These are phyloP conservation scores for Bilobella aurantiaca DNA, from an alignment of 1,140 invertebrate genomes.

Conservation along the genomic window DNA sequence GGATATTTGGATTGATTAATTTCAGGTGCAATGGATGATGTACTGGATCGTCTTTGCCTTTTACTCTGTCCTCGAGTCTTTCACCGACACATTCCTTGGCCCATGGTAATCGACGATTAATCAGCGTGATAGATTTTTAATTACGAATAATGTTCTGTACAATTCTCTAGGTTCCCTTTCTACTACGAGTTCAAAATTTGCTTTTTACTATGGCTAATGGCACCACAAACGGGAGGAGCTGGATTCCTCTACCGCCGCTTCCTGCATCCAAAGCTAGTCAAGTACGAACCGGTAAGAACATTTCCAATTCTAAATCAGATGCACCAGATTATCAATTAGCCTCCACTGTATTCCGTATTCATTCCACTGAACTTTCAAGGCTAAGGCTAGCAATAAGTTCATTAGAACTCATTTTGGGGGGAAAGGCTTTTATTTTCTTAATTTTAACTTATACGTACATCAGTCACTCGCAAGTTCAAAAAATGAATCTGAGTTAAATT, in stretches of 20 bases:
- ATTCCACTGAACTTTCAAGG: too few relatives aligned
- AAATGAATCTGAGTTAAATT: too few relatives aligned
- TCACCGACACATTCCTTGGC: conserved; percentile 90
- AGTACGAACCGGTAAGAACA: conserved; percentile 65
- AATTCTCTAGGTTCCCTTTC: conserved; percentile 73
- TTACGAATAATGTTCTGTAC: background rate
- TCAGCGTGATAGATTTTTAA: conserved; percentile 15
- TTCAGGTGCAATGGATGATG: conserved; percentile 99
- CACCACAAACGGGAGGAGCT: conserved; percentile 90
- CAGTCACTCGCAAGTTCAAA: too few relatives aligned
- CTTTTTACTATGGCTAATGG: conserved; percentile 90
- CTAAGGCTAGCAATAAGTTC: too few relatives aligned
- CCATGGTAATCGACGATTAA: conserved; percentile 61
- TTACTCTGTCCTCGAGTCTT: conserved; percentile 88
- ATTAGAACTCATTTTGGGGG: too few relatives aligned
- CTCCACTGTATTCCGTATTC: too few relatives aligned
- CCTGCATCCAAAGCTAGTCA: conserved; percentile 82
- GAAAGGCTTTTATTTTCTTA: too few relatives aligned
- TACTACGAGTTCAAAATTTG: conserved; percentile 99
- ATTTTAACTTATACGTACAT: too few relatives aligned
- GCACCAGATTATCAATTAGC: too few relatives aligned
- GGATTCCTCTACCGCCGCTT: conserved; percentile 93
- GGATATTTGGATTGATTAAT: conserved; percentile 1
- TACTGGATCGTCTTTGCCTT: conserved; percentile 99
- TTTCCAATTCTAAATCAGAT: conserved; percentile 35